Percentiles rank a stretch among this genome's conserved stretches.
Conservation (phyloP, 2,888 invertebrate genomes). For the Siphlonurus alternatus region DNA sequence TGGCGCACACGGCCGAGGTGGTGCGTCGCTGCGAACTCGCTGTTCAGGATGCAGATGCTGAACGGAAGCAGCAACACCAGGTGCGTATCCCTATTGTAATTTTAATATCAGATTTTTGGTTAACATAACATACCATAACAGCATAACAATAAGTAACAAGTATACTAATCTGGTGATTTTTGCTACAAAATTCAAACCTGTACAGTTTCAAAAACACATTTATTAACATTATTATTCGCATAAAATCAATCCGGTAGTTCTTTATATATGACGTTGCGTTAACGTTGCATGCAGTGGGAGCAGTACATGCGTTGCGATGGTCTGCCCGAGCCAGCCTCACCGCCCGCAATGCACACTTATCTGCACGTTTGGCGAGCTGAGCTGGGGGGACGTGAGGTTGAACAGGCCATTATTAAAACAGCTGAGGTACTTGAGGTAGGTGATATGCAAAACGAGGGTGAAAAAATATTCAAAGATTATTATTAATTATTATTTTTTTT, state of each 20-base stretch:
- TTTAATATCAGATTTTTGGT: too few species aligned
- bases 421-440: slow-evolving; percentile 33
- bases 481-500: neutral
- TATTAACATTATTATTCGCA: too few species aligned
- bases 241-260: too few species aligned
- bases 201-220: too few species aligned
- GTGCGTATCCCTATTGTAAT: too few species aligned
- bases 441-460: too few species aligned
- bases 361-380: slow-evolving; percentile 34
- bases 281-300: too few species aligned
- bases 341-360: slow-evolving; percentile 40
- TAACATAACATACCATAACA: too few species aligned
- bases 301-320: slow-evolving; percentile 41
- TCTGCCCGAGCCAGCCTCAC: slow-evolving; percentile 37
- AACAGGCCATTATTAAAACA: slow-evolving; percentile 31
- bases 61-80: neutral
- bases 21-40: neutral
- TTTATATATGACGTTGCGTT: too few species aligned
- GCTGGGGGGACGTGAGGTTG: slow-evolving; percentile 17
- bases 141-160: too few species aligned
- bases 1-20: neutral
- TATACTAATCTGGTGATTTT: too few species aligned
- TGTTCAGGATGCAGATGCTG: neutral
- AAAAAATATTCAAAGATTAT: neutral
- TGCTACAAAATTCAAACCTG: too few species aligned